Conservation (phyloP, 2,888 invertebrate species). For the Sphaerolaimus hirsutus region DNA sequence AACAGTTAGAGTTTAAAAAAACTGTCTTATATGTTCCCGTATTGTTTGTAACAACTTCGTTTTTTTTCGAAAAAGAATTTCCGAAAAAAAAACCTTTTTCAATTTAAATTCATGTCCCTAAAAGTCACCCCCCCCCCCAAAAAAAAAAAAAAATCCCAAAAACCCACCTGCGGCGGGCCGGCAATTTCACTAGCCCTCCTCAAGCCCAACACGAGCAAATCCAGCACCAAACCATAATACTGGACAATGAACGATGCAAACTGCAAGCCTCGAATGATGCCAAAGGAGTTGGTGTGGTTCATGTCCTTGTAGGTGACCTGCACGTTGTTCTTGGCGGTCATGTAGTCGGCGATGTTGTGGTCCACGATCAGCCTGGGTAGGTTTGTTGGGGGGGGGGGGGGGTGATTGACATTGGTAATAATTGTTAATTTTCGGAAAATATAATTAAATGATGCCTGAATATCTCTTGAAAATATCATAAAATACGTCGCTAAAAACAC, state of each 20-base stretch:
- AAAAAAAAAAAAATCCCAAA: neutral
- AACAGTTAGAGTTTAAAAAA: no score
- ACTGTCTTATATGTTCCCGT: no score
- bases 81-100: neutral
- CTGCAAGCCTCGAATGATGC: slow-evolving; percentile 88
- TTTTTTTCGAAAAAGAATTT: no score
- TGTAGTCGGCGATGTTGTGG: slow-evolving; percentile 99
- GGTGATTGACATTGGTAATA: no score
- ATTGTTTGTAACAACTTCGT: no score
- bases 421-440: no score
- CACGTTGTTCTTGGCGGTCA: slow-evolving; percentile 99
- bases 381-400: no score
- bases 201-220: slow-evolving; percentile 78
- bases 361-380: slow-evolving; percentile 73
- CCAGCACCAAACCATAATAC: slow-evolving; percentile 88
- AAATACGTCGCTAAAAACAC: no score
- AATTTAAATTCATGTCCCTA: no score
- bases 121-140: neutral
- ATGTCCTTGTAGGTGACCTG: slow-evolving; percentile 98
- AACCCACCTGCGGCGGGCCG: slow-evolving; percentile 59
- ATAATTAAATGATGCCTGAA: no score
- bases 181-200: slow-evolving; percentile 96
- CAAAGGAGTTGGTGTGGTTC: slow-evolving; percentile 99
- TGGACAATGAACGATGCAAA: slow-evolving; percentile 97
- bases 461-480: no score